Conservation (phyloP, 1,140 invertebrate species). For the Antheraea pernyi region DNA sequence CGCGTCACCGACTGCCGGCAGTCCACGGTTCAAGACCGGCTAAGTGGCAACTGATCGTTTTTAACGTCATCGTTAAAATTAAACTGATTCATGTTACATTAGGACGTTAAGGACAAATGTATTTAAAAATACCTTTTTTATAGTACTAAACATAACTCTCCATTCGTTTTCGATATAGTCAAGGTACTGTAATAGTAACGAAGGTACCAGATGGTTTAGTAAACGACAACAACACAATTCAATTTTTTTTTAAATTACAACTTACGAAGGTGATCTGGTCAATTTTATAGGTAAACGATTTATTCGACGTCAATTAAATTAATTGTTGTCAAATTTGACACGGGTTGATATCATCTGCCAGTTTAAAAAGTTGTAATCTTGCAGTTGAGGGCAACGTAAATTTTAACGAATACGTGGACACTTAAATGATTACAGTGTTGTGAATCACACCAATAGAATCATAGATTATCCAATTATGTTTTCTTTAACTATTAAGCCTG, state of each 20-base stretch:
- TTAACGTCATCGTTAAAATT: slow-evolving; percentile 63
- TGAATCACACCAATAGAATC: no score
- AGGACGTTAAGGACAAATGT: slow-evolving; percentile 6
- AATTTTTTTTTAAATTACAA: neutral
- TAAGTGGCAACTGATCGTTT: slow-evolving; percentile 39
- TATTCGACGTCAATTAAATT: neutral
- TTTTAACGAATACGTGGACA: neutral
- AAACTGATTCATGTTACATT: slow-evolving; percentile 46
- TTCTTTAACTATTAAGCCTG: no score
- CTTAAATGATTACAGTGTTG: no score
- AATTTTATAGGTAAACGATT: neutral
- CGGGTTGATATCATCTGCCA: neutral
- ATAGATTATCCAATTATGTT: no score
- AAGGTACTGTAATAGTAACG: neutral
- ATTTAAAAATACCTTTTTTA: neutral
- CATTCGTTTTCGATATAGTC: neutral
- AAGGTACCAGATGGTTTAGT: neutral
- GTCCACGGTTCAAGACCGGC: slow-evolving; percentile 55
- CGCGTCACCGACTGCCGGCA: slow-evolving; percentile 38
- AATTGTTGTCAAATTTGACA: slow-evolving; percentile 3
- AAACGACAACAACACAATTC: neutral
- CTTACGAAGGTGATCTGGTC: neutral
- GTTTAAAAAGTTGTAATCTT: neutral
- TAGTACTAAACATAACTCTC: neutral
- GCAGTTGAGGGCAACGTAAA: neutral